Evolutionary conservation across 2,888 invertebrate genomes (phyloP).

Genomic region (Cosmia pyralina): DNA sequence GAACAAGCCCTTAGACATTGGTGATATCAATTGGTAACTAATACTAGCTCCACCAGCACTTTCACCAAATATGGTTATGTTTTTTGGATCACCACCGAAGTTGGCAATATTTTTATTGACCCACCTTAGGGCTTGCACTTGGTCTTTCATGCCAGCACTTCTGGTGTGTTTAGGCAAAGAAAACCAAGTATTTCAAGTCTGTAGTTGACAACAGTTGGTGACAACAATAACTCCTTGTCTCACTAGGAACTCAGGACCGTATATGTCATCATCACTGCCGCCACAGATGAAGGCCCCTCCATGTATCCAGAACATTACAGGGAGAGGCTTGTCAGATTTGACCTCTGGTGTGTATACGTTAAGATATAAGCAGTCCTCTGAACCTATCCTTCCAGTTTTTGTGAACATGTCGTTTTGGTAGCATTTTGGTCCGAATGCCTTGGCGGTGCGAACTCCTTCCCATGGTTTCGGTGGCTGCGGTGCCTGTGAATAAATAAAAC

Average conservation of each 20-base stretch:
- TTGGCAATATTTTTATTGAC: constrained; percentile 69
- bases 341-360: constrained; percentile 71
- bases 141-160: constrained; percentile 74
- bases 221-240: constrained; percentile 69
- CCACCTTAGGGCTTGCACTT: constrained; percentile 72
- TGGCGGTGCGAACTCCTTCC: constrained; percentile 73
- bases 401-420: constrained; percentile 46
- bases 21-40: constrained; percentile 73
- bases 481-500: constrained; percentile 44
- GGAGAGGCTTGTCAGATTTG: constrained; percentile 58
- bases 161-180: constrained; percentile 68
- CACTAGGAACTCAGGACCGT: constrained; percentile 71
- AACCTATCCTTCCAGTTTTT: constrained; percentile 38
- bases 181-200: constrained; percentile 72
- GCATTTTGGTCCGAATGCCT: constrained; percentile 64
- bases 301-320: constrained; percentile 71
- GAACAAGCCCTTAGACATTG: constrained; percentile 78
- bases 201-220: constrained; percentile 67
- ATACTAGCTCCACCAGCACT: constrained; percentile 75
- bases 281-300: constrained; percentile 68
- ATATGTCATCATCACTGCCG: constrained; percentile 65
- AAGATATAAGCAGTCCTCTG: constrained; percentile 70
- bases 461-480: constrained; percentile 69
- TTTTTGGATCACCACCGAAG: constrained; percentile 72
- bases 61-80: constrained; percentile 74